These are phyloP conservation scores for Agrochola litura DNA, from an alignment of 2,888 invertebrate species.

Conservation along the genomic window DNA sequence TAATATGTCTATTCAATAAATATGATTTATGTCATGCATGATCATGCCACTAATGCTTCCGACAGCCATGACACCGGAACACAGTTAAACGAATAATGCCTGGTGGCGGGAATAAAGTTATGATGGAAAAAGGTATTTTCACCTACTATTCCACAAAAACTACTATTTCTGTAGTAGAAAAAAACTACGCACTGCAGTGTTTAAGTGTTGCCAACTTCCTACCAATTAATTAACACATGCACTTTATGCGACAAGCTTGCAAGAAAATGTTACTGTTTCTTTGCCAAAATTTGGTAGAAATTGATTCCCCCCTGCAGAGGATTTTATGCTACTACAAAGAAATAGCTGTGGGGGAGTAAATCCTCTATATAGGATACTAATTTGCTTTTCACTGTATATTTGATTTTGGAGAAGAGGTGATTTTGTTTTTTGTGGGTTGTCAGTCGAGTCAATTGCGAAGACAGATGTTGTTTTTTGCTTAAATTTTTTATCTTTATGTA, in stretches of 20 bases:
- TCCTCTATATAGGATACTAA: too few relatives aligned
- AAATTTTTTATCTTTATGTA: too few relatives aligned
- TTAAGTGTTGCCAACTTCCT: constrained; percentile 16
- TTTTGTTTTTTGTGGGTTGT: too few relatives aligned
- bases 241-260: constrained; percentile 1
- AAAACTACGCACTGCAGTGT: constrained; percentile 27
- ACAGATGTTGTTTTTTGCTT: too few relatives aligned
- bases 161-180: background rate
- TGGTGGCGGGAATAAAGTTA: background rate
- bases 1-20: too few relatives aligned
- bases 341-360: too few relatives aligned
- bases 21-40: too few relatives aligned
- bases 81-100: background rate
- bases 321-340: background rate
- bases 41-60: background rate
- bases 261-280: constrained; percentile 18
- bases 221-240: constrained; percentile 6
- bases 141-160: background rate
- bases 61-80: background rate
- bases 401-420: too few relatives aligned
- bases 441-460: too few relatives aligned
- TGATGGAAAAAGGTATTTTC: background rate
- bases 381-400: too few relatives aligned
- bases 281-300: constrained; percentile 9
- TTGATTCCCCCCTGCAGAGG: background rate